phyloP scores from a whole-genome alignment of 2,113 vertebrate genomes.

The Phycodurus eques region DNA sequence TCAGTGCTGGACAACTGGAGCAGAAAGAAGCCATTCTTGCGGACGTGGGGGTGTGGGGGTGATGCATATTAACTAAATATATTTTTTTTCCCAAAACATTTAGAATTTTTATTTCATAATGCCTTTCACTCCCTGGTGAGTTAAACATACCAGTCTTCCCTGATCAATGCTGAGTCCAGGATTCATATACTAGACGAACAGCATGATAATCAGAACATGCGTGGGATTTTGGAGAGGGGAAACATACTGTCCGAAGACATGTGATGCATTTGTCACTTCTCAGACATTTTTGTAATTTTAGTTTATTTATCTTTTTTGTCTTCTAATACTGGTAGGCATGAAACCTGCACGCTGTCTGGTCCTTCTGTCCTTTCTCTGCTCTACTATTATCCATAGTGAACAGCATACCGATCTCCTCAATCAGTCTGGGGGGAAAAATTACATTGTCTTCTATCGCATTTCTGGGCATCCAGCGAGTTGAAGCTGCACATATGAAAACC shows the following conservation, averaged over 20 bases:
- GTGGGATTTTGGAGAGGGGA: background rate
- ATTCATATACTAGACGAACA: background rate
- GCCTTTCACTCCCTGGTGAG: conserved; percentile 1
- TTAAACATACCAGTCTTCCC: conserved; percentile 11
- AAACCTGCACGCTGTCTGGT: background rate
- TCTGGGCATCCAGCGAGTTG: conserved; percentile 51
- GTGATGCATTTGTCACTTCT: background rate
- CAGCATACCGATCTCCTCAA: background rate
- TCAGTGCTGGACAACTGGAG: too few species aligned
- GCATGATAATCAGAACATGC: background rate
- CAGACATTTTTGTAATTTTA: too few species aligned
- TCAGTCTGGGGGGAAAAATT: background rate
- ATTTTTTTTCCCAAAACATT: too few species aligned
- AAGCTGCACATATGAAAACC: conserved; percentile 56
- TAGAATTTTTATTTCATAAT: conserved; percentile 49
- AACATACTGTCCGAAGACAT: background rate
- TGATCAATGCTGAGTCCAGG: background rate
- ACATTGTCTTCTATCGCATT: conserved; percentile 24
- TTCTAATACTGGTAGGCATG: background rate
- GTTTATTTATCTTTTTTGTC: background rate
- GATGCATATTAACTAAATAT: too few species aligned
- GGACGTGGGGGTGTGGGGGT: too few species aligned
- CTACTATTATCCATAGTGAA: background rate
- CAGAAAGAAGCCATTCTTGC: too few species aligned
- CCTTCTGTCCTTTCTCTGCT: background rate